These are phyloP conservation scores for Pollenia angustigena DNA, from an alignment of 2,888 invertebrate species.

Conservation along the genomic window DNA sequence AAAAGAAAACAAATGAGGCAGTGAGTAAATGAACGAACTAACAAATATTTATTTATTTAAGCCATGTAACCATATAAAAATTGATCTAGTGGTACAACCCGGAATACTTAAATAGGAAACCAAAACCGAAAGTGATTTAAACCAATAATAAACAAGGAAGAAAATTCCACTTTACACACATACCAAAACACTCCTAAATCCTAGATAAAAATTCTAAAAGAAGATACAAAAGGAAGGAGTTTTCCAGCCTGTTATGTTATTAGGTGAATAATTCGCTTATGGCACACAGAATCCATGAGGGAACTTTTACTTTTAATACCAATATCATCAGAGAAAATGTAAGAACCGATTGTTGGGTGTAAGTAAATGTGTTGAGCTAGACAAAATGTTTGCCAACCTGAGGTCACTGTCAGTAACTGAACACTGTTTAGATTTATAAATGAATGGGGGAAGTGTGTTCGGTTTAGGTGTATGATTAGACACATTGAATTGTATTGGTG, in stretches of 20 bases:
- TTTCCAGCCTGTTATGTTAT: slow-evolving; percentile 6
- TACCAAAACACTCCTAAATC: not conserved
- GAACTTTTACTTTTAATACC: slow-evolving; percentile 39
- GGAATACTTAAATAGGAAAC: slow-evolving; percentile 55
- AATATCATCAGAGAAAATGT: not conserved
- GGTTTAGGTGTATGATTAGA: not conserved
- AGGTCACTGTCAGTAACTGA: slow-evolving; percentile 53
- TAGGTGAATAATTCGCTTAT: slow-evolving; percentile 20
- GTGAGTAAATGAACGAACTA: slow-evolving; percentile 2
- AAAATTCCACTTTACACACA: not conserved
- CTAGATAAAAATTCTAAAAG: not conserved
- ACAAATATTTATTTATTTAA: slow-evolving; percentile 61
- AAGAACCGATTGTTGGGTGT: not conserved
- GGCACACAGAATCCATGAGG: slow-evolving; percentile 13
- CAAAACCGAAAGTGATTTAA: slow-evolving; percentile 28
- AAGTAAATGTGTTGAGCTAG: slow-evolving; percentile 1
- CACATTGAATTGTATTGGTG: slow-evolving; percentile 7
- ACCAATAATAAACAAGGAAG: slow-evolving; percentile 1
- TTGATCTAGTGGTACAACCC: slow-evolving; percentile 49
- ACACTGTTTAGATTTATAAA: slow-evolving; percentile 14
- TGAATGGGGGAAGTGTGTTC: not conserved
- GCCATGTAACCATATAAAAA: slow-evolving; percentile 57
- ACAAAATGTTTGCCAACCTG: slow-evolving; percentile 30
- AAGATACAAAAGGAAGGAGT: not conserved
- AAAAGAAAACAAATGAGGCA: slow-evolving; percentile 1